Base-by-base conservation (phyloP, 2,113 vertebrate genomes). In the Tetrao urogallus region DNA sequence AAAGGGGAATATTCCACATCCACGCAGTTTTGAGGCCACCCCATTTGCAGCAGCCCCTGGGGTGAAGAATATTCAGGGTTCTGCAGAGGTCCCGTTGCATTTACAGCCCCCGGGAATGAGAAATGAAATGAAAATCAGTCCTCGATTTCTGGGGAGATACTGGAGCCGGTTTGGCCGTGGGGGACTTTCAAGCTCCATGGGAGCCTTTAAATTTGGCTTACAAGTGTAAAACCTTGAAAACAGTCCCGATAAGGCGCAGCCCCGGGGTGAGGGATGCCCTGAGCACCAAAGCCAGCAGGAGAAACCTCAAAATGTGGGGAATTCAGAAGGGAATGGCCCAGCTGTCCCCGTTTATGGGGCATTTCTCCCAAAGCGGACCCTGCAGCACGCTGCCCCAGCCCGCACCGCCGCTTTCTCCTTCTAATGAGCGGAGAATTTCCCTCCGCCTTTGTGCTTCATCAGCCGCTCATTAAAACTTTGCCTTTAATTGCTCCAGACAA, bases 131-230 rank as follows among this genome's bases (percentile, higher is more conserved):
- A 28, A 36, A 48, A 56, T 32, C 45, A 69, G 27, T 0, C 11
- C 14, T 30, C 38, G 38, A 64, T 40, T 11, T 24, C 61, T 28
- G 61, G 18, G 52, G 40, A 58, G 40, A 45, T 6, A 24, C 0
- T 0, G 0, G 60, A 82, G 56, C 83, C 4, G 1, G 30, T 82
- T 70, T 73, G 32, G 25, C 57, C 2, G 0, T 3, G 1, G 2
- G 7, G 30, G 60, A 40, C 75, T 54, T 57, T 82, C 47, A 74
- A 52, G 64, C 61, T 64, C 48, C 25, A 2, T 4, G 0, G 1
- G 40, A 65, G 40, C 54, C 69, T 89, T 20, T 1, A 11, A 28
- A 5, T 42, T 2, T 40, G 8, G 4, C 58, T 76, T 20, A 2
- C 42, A 66, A 76, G 11, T 56, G 22, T 48, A 1, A 42, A 73